Percentiles rank a stretch among this genome's conserved stretches.
Evolutionary conservation across 2,113 vertebrate genomes (phyloP).

Genomic region (Corythaixoides concolor): DNA sequence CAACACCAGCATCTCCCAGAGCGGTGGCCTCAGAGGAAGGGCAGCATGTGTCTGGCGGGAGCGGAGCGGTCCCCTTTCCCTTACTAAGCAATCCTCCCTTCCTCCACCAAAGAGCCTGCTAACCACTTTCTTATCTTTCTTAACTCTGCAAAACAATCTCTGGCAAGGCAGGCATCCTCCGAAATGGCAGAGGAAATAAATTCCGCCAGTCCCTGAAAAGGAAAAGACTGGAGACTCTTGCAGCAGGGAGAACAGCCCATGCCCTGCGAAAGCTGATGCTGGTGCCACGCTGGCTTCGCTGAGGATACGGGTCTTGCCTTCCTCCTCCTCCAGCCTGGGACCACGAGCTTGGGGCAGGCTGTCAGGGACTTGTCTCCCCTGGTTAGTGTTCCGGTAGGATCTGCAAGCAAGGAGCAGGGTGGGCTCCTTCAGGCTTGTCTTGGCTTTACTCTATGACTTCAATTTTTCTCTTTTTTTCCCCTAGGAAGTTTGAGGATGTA

Average conservation of each 20-base stretch:
- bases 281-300: not conserved
- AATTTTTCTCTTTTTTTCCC: not conserved
- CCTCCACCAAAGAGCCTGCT: conserved; percentile 55
- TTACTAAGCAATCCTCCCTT: conserved; percentile 67
- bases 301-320: not conserved
- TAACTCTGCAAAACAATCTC: conserved; percentile 64
- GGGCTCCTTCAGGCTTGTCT: not conserved
- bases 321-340: not conserved
- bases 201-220: conserved; percentile 46
- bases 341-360: not conserved
- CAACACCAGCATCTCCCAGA: not conserved
- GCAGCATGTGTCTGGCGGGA: not conserved
- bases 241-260: not conserved
- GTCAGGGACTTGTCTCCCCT: not conserved
- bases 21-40: conserved; percentile 51
- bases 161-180: conserved; percentile 54
- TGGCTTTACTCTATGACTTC: not conserved
- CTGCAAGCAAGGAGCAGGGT: not conserved
- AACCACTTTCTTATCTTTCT: conserved; percentile 64
- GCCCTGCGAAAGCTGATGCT: not conserved
- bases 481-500: not conserved
- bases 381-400: not conserved
- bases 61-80: conserved; percentile 40
- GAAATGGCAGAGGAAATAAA: conserved; percentile 62
- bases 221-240: conserved; percentile 18